Conservation (phyloP, 2,888 invertebrate genomes). For the Zonitis immaculata region DNA sequence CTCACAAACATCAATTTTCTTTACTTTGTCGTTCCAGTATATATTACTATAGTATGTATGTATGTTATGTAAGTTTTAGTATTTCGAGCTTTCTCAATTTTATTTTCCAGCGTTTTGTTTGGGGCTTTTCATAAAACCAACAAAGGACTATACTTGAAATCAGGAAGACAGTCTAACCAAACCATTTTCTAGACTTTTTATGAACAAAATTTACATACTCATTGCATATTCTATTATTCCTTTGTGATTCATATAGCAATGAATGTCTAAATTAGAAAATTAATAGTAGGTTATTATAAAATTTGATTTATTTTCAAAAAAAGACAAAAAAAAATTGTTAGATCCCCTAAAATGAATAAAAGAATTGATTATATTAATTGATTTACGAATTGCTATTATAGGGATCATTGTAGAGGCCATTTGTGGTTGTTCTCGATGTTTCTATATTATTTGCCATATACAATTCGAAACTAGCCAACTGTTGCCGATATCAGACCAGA, state of each 20-base stretch:
- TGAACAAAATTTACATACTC: neutral
- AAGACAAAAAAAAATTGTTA: no score
- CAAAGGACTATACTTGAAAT: constrained; percentile 1
- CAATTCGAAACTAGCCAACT: constrained; percentile 5
- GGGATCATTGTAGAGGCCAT: constrained; percentile 1
- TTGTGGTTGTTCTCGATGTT: neutral
- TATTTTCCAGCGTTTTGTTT: neutral
- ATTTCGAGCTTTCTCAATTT: neutral
- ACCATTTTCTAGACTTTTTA: neutral
- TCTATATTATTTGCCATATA: constrained; percentile 3
- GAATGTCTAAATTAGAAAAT: neutral
- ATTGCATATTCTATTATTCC: neutral
- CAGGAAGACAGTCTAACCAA: neutral
- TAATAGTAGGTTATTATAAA: no score
- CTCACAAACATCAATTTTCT: neutral
- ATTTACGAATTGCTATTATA: no score
- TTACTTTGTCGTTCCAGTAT: neutral
- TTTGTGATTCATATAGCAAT: neutral
- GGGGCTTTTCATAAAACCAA: neutral
- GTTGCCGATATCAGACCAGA: constrained; percentile 7
- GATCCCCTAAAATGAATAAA: no score
- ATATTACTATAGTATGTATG: no score
- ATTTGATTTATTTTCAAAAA: no score
- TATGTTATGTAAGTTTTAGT: no score
- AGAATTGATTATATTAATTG: no score